Evolutionary conservation across 2,797 vertebrate genomes (phyloP).

Genomic region (Eremophila alpestris): DNA sequence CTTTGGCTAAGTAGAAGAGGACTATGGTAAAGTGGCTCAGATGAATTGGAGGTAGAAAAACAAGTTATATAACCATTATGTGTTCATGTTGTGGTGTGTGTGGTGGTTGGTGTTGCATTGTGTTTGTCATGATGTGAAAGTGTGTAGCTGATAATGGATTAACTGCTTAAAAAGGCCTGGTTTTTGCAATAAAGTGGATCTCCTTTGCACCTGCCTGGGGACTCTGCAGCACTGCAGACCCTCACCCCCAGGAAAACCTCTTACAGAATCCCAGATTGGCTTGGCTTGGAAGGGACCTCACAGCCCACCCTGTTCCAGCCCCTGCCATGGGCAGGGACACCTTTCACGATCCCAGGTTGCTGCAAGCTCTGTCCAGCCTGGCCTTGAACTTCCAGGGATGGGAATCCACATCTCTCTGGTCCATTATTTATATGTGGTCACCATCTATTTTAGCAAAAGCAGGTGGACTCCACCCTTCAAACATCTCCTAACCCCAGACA

Average conservation of each 20-base stretch:
- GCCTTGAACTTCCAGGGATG: background rate
- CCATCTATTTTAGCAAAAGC: background rate
- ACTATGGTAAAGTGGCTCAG: background rate
- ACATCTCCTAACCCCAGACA: background rate
- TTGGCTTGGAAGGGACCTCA: background rate
- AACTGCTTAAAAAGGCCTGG: background rate
- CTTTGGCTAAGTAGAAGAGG: background rate
- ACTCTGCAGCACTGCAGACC: no score
- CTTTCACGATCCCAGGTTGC: fast-evolving
- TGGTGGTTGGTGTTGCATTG: background rate
- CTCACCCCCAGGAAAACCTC: background rate
- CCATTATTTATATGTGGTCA: background rate
- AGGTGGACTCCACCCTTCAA: background rate
- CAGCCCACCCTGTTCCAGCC: background rate
- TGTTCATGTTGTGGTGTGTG: background rate
- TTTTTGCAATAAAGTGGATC: background rate
- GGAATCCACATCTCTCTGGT: background rate
- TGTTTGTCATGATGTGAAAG: background rate
- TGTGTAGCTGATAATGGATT: background rate
- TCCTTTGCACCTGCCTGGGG: background rate
- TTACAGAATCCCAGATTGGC: background rate
- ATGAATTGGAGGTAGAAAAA: background rate
- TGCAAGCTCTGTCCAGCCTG: background rate
- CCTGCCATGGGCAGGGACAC: background rate
- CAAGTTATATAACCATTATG: no score